Evolutionary conservation across 2,113 vertebrate genomes (phyloP).

Genomic region (Lipotes vexillifer): DNA sequence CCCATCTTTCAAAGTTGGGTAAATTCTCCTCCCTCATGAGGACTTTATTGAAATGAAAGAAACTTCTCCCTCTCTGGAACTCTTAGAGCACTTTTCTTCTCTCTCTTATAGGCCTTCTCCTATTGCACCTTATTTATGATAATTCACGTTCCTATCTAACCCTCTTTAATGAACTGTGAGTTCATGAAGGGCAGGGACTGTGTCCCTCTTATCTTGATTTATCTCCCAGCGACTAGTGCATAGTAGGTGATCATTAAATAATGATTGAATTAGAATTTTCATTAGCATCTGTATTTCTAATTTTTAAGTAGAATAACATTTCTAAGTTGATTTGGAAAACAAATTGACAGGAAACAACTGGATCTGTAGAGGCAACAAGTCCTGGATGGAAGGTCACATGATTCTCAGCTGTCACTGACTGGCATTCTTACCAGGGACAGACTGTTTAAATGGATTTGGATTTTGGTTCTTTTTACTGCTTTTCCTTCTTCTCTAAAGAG

Average conservation of each 20-base stretch:
- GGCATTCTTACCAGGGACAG: background rate
- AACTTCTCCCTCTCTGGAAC: background rate
- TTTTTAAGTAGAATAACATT: background rate
- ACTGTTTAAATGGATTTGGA: background rate
- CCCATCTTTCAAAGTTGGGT: background rate
- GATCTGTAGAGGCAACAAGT: background rate
- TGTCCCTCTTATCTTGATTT: background rate
- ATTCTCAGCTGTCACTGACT: background rate
- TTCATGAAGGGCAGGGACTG: background rate
- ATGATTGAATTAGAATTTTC: background rate
- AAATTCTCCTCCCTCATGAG: background rate
- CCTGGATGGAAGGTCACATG: background rate
- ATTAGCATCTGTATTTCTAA: background rate
- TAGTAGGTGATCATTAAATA: background rate
- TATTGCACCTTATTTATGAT: background rate
- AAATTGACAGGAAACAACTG: background rate
- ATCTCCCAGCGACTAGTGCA: background rate
- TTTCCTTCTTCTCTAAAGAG: background rate
- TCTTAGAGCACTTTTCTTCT: background rate
- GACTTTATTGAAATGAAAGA: background rate
- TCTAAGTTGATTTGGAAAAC: background rate
- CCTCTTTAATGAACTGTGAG: background rate
- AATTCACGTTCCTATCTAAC: background rate
- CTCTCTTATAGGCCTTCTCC: background rate
- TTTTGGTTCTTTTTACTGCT: background rate